Percentiles rank a stretch among this genome's conserved stretches.
phyloP scores from a whole-genome alignment of 1,140 invertebrate genomes.

The Copidosoma floridanum region DNA sequence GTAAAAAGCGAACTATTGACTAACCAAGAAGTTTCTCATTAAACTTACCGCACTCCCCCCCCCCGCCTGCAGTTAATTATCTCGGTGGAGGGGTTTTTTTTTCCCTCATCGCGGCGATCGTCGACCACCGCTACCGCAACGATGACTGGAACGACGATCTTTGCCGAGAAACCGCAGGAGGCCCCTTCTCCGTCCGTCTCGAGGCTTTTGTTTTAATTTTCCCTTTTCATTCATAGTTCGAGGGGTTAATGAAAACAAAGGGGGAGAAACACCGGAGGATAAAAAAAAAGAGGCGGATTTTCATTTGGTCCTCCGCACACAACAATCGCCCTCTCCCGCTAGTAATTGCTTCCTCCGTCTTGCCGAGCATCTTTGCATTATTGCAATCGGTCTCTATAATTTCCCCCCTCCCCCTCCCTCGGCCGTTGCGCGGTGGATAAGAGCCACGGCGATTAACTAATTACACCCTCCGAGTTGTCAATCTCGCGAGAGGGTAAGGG shows the following conservation, averaged over 20 bases:
- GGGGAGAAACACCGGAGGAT: background rate
- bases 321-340: slow-evolving; percentile 9
- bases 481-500: too few species aligned
- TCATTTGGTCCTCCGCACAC: background rate
- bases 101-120: background rate
- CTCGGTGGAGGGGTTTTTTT: slow-evolving; percentile 26
- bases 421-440: too few species aligned
- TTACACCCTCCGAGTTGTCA: slow-evolving; percentile 21
- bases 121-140: too few species aligned
- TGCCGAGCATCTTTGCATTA: slow-evolving; percentile 31
- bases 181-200: background rate
- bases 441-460: slow-evolving; percentile 23
- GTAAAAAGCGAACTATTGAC: slow-evolving; percentile 23
- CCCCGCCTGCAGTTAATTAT: slow-evolving; percentile 34
- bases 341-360: slow-evolving; percentile 29
- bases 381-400: slow-evolving; percentile 29
- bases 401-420: too few species aligned
- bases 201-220: too few species aligned
- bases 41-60: slow-evolving; percentile 21
- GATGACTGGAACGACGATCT: too few species aligned
- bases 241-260: background rate
- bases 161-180: too few species aligned
- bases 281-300: background rate
- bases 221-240: too few species aligned
- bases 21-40: slow-evolving; percentile 33